Evolutionary conservation across 2,797 vertebrate genomes (phyloP).

Genomic region (Coendou prehensilis): DNA sequence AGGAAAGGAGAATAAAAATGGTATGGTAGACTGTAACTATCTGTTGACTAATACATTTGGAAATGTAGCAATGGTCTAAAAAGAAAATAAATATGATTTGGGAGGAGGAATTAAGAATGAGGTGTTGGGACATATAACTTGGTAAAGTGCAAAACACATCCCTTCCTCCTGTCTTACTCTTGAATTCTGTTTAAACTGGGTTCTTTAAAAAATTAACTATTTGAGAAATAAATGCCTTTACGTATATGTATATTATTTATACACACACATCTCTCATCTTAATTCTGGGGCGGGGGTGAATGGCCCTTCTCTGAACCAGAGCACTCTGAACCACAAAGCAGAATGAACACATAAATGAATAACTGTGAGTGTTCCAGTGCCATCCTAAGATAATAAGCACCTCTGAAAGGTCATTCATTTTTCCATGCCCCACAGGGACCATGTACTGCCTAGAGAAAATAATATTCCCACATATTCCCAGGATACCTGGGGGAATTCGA

Average conservation of each 20-base stretch:
- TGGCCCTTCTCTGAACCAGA: background rate
- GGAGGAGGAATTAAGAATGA: background rate
- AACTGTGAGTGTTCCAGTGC: background rate
- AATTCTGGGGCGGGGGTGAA: background rate
- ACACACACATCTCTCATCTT: slow-evolving; percentile 7
- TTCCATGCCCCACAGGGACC: slow-evolving; percentile 55
- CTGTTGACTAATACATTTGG: background rate
- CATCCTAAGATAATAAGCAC: slow-evolving; percentile 65
- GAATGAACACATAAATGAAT: slow-evolving; percentile 48
- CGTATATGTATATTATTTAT: background rate
- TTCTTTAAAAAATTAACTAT: slow-evolving; percentile 32
- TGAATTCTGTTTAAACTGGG: slow-evolving; percentile 26
- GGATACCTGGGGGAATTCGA: slow-evolving; percentile 70
- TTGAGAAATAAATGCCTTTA: slow-evolving; percentile 55
- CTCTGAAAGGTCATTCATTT: slow-evolving; percentile 57
- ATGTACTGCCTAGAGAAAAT: slow-evolving; percentile 47
- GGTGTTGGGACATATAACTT: background rate
- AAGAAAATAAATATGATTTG: slow-evolving; percentile 14
- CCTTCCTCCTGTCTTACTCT: background rate
- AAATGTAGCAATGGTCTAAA: background rate
- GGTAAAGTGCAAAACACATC: slow-evolving; percentile 1
- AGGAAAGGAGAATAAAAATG: background rate
- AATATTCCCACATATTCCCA: slow-evolving; percentile 65
- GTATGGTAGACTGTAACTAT: background rate
- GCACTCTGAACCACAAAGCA: slow-evolving; percentile 7